Evolutionary conservation across 2,797 vertebrate species (phyloP).

Genomic region (Alca torda): DNA sequence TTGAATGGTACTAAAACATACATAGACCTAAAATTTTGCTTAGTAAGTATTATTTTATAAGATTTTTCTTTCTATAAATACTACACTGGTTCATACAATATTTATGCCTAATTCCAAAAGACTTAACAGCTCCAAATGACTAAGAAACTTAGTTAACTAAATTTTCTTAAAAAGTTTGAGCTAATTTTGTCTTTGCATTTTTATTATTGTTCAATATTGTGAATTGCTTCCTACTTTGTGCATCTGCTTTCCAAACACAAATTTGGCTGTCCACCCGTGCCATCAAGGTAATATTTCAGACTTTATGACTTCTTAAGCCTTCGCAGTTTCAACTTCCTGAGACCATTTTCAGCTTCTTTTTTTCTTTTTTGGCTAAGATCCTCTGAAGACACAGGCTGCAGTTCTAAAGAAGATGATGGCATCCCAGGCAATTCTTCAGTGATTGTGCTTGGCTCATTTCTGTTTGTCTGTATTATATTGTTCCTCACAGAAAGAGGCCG

Average conservation of each 20-base stretch:
- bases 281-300: neutral
- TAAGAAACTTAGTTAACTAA: neutral
- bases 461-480: constrained; percentile 74
- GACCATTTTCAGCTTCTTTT: constrained; percentile 72
- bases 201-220: neutral
- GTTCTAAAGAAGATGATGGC: constrained; percentile 72
- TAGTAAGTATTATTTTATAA: neutral
- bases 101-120: neutral
- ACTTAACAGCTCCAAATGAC: neutral
- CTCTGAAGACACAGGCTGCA: constrained; percentile 73
- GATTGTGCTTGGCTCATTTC: constrained; percentile 76
- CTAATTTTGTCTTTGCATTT: neutral
- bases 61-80: neutral
- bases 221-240: neutral
- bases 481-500: constrained; percentile 75
- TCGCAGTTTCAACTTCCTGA: constrained; percentile 82
- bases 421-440: constrained; percentile 78
- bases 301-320: constrained; percentile 77
- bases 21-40: neutral
- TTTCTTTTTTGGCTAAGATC: constrained; percentile 45
- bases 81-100: neutral
- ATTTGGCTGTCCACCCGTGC: neutral
- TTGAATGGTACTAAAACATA: neutral
- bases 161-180: neutral
- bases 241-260: neutral